Percentiles rank a stretch among this genome's conserved stretches.
Conservation (phyloP, 2,797 vertebrate species). For the Sebastes goodei region DNA sequence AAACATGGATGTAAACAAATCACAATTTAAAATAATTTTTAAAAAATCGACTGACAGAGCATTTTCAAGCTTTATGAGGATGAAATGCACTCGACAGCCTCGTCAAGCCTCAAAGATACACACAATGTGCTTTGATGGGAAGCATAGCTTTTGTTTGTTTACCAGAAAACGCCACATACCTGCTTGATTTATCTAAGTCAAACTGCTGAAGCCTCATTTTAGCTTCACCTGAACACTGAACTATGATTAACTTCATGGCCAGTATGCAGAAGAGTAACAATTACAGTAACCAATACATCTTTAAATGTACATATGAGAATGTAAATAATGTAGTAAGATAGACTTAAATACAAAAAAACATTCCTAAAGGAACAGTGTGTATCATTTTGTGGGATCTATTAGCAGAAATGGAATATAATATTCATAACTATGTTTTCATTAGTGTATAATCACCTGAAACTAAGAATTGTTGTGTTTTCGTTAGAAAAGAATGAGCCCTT, state of each 20-base stretch:
- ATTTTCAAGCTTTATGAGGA: no score
- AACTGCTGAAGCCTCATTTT: neutral
- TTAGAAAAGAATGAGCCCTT: no score
- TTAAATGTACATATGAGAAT: neutral
- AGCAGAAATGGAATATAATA: no score
- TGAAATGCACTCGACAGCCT: neutral
- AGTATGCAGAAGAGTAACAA: neutral
- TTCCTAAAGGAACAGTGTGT: no score
- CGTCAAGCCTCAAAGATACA: neutral
- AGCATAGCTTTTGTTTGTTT: neutral
- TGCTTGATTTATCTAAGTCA: neutral
- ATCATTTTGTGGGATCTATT: no score
- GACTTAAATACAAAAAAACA: neutral
- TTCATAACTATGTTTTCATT: no score
- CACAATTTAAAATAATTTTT: no score
- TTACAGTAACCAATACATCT: neutral
- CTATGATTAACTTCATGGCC: neutral
- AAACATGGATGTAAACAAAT: no score
- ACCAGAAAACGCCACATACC: neutral
- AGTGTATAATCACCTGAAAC: no score
- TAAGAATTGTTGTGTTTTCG: no score
- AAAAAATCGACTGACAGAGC: no score
- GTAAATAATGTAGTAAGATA: neutral
- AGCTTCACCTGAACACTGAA: neutral
- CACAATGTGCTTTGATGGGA: neutral